Evolutionary conservation across 2,797 vertebrate genomes (phyloP).

Genomic region (Brotula barbata): DNA sequence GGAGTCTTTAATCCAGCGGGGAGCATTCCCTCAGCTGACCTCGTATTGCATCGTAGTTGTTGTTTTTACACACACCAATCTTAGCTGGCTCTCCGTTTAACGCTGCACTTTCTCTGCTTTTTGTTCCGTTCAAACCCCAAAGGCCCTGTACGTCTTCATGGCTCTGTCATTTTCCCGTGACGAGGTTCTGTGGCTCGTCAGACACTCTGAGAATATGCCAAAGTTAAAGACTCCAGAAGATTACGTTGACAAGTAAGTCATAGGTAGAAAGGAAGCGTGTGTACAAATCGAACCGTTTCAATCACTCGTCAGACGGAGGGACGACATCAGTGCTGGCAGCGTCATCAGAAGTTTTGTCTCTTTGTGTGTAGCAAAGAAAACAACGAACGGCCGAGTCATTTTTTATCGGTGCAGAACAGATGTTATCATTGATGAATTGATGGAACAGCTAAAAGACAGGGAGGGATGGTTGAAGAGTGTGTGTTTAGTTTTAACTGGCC

Average conservation of each 20-base stretch:
- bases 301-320: too few relatives aligned
- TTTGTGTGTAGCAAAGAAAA: not conserved
- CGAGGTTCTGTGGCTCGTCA: slow-evolving; percentile 88
- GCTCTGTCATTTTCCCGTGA: slow-evolving; percentile 91
- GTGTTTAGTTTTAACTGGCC: not conserved
- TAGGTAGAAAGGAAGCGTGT: slow-evolving; percentile 11
- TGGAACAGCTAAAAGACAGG: not conserved
- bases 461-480: not conserved
- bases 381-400: not conserved
- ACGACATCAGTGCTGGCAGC: not conserved
- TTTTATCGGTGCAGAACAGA: not conserved
- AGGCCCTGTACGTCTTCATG: slow-evolving; percentile 90
- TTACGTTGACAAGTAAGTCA: slow-evolving; percentile 84
- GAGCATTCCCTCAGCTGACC: slow-evolving; percentile 9
- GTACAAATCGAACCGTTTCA: too few relatives aligned
- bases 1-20: slow-evolving; percentile 6
- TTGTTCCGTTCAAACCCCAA: slow-evolving; percentile 42
- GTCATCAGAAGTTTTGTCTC: too few relatives aligned
- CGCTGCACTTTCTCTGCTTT: slow-evolving; percentile 14
- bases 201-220: slow-evolving; percentile 88
- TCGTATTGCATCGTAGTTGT: slow-evolving; percentile 16
- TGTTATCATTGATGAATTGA: not conserved
- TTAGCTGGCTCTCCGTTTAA: slow-evolving; percentile 12
- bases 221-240: slow-evolving; percentile 90
- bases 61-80: slow-evolving; percentile 17